Conservation (phyloP, 2,113 vertebrate species). For the Corythornis cristatus region DNA sequence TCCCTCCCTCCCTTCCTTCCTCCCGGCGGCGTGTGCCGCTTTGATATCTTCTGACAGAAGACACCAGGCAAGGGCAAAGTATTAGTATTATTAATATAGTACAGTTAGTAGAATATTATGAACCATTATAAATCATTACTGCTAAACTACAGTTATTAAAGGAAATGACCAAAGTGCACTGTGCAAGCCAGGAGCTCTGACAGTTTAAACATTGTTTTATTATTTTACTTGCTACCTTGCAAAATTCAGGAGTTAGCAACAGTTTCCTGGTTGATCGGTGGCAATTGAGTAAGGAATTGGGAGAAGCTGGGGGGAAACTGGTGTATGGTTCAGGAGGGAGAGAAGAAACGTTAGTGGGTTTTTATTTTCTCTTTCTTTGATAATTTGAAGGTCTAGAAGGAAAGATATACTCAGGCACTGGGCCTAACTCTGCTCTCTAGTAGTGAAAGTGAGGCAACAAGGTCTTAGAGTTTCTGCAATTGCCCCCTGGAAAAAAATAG, state of each 20-base stretch:
- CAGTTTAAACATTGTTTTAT: constrained; percentile 63
- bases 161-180: constrained; percentile 70
- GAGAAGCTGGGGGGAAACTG: not conserved
- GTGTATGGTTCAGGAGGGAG: not conserved
- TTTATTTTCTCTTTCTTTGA: not conserved
- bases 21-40: not conserved
- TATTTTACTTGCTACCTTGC: constrained; percentile 68
- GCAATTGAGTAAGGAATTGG: not conserved
- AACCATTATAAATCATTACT: constrained; percentile 69
- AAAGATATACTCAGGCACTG: not conserved
- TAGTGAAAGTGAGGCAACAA: not conserved
- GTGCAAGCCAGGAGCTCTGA: constrained; percentile 45
- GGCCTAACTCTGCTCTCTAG: not conserved
- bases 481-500: constrained; percentile 53
- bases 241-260: constrained; percentile 52
- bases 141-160: constrained; percentile 70
- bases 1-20: not conserved
- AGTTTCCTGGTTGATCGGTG: constrained; percentile 42
- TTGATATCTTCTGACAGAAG: constrained; percentile 54
- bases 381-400: not conserved
- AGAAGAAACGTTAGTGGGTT: not conserved
- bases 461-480: constrained; percentile 52
- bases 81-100: constrained; percentile 70
- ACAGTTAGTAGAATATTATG: constrained; percentile 72
- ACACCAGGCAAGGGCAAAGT: constrained; percentile 59